Percentiles rank a stretch among this genome's conserved stretches.
Conservation (phyloP, 2,113 vertebrate species). For the Sakesphorus luctuosus region DNA sequence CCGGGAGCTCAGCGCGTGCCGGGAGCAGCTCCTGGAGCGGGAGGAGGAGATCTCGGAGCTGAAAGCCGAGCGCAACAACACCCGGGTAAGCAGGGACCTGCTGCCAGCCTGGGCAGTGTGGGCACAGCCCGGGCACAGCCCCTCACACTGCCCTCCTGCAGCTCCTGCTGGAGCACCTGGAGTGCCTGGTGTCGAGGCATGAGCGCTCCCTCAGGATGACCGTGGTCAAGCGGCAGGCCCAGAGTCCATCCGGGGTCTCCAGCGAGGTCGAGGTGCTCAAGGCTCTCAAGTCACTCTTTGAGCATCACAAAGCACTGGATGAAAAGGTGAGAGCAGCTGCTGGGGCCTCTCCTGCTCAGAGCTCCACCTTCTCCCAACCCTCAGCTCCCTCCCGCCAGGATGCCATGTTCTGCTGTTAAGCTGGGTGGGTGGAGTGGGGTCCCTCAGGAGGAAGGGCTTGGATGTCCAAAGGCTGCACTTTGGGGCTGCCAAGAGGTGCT, state of each 20-base stretch:
- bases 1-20: constrained; percentile 92
- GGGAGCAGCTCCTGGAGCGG: constrained; percentile 95
- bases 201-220: constrained; percentile 96
- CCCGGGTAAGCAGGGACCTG: constrained; percentile 78
- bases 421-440: background rate
- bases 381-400: background rate
- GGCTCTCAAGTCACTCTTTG: constrained; percentile 95
- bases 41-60: constrained; percentile 97
- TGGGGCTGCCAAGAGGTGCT: background rate
- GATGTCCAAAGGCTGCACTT: background rate
- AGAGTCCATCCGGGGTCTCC: constrained; percentile 93
- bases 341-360: background rate
- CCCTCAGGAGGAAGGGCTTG: background rate
- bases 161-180: constrained; percentile 95
- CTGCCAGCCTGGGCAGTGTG: background rate
- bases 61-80: constrained; percentile 97
- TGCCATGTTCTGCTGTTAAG: background rate
- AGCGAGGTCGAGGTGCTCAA: constrained; percentile 98
- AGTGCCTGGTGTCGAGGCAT: constrained; percentile 95
- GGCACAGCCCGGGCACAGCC: background rate
- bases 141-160: constrained; percentile 40
- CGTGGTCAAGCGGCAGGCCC: constrained; percentile 95
- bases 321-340: constrained; percentile 85
- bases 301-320: constrained; percentile 97
- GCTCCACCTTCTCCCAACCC: background rate